Percentiles rank a stretch among this genome's conserved stretches.
These are phyloP conservation scores for Ophion ventricosus DNA, from an alignment of 2,888 invertebrate species.

Conservation along the genomic window DNA sequence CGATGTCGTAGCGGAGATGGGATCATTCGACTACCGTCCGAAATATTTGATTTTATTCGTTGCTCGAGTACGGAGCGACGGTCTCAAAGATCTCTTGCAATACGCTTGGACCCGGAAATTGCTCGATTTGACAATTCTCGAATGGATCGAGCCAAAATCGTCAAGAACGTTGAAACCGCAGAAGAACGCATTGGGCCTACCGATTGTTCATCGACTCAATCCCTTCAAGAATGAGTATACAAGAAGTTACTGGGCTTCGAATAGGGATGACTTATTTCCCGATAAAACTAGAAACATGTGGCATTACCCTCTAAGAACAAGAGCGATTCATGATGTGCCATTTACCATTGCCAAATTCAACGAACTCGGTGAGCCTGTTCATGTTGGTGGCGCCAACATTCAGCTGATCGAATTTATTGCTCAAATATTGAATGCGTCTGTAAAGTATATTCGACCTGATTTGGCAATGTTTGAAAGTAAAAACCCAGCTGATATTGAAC, in stretches of 20 bases:
- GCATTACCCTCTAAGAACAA: slow-evolving; percentile 61
- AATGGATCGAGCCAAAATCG: slow-evolving; percentile 24
- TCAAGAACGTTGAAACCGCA: not conserved
- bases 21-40: too few species aligned
- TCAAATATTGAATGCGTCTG: slow-evolving; percentile 65
- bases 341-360: slow-evolving; percentile 31
- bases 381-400: slow-evolving; percentile 41
- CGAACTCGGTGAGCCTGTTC: not conserved
- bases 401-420: slow-evolving; percentile 17
- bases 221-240: slow-evolving; percentile 59
- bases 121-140: too few species aligned
- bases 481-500: not conserved
- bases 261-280: slow-evolving; percentile 60
- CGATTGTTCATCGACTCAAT: slow-evolving; percentile 62
- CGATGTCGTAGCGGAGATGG: slow-evolving; percentile 37
- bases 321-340: slow-evolving; percentile 18
- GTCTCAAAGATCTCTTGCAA: slow-evolving; percentile 48
- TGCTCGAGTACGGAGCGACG: not conserved
- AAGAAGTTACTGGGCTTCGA: slow-evolving; percentile 21
- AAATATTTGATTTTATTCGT: slow-evolving; percentile 50
- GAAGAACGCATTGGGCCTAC: not conserved
- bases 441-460: slow-evolving; percentile 25
- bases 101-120: slow-evolving; percentile 60
- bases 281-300: slow-evolving; percentile 67
- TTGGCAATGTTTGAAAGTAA: not conserved